A percentile compares a stretch with the other conserved stretches of the same genome.
Conservation (phyloP, 23 tunicate species). For the Styela clava region DNA sequence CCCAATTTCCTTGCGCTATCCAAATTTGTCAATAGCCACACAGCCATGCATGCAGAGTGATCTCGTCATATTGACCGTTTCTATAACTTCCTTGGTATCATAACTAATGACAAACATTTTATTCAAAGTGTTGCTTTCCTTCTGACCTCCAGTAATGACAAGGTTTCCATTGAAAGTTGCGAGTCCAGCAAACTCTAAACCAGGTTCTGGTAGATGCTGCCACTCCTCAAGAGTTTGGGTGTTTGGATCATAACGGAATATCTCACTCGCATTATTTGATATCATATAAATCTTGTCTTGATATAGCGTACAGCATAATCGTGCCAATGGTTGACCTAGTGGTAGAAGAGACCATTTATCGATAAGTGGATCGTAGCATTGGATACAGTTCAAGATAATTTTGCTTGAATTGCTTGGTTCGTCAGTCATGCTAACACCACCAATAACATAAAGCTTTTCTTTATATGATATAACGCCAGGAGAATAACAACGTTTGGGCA, state of each 20-base stretch:
- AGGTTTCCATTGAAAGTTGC: slow-evolving; percentile 79
- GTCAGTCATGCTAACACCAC: slow-evolving; percentile 92
- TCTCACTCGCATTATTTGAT: slow-evolving; percentile 73
- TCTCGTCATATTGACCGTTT: slow-evolving; percentile 53
- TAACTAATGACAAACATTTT: slow-evolving; percentile 69
- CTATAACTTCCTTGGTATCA: slow-evolving; percentile 53
- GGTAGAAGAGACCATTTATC: slow-evolving; percentile 80
- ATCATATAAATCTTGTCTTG: slow-evolving; percentile 87
- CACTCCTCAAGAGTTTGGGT: slow-evolving; percentile 69
- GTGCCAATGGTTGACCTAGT: slow-evolving; percentile 85
- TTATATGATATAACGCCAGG: slow-evolving; percentile 84
- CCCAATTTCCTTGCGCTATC: too few relatives aligned
- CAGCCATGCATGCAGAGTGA: slow-evolving; percentile 98
- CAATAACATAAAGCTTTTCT: slow-evolving; percentile 90
- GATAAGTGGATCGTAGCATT: slow-evolving; percentile 74
- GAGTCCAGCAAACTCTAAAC: slow-evolving; percentile 95
- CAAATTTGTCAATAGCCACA: slow-evolving; percentile 86
- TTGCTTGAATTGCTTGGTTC: slow-evolving; percentile 81
- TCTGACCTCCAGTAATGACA: slow-evolving; percentile 93
- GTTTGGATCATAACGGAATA: slow-evolving; percentile 82
- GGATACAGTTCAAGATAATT: slow-evolving; percentile 73
- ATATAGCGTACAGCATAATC: slow-evolving; percentile 82
- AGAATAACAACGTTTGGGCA: slow-evolving; percentile 92
- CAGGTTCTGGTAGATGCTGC: slow-evolving; percentile 57
- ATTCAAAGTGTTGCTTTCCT: slow-evolving; percentile 81